Conservation (phyloP, 2,888 invertebrate genomes). For the Caenorhabditis wallacei region DNA sequence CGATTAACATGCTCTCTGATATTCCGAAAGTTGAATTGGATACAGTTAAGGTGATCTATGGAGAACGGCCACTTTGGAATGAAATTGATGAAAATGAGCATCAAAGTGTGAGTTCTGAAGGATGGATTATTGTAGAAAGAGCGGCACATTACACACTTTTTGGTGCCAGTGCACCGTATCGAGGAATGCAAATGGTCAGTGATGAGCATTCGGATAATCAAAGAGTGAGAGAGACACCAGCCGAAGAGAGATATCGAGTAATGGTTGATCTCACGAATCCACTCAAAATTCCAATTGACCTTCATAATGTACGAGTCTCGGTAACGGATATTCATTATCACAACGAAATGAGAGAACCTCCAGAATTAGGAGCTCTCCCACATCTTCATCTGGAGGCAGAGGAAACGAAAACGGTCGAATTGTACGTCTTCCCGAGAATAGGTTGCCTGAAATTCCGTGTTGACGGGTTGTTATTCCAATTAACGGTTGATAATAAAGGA, state of each 20-base stretch:
- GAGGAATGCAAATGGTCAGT: slow-evolving; percentile 68
- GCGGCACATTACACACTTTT: slow-evolving; percentile 73
- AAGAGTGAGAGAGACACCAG: slow-evolving; percentile 73
- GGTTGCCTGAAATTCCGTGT: slow-evolving; percentile 51
- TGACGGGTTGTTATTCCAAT: slow-evolving; percentile 54
- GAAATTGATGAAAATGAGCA: slow-evolving; percentile 63
- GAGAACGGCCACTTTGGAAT: slow-evolving; percentile 69
- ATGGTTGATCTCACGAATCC: slow-evolving; percentile 75
- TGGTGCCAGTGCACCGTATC: slow-evolving; percentile 68
- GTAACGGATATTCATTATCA: slow-evolving; percentile 43
- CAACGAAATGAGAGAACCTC: background rate
- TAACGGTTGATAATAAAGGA: slow-evolving; percentile 23
- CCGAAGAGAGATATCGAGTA: slow-evolving; percentile 74
- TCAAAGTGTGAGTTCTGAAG: slow-evolving; percentile 39
- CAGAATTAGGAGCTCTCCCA: slow-evolving; percentile 41
- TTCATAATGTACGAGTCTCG: slow-evolving; percentile 70
- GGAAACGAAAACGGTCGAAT: slow-evolving; percentile 52
- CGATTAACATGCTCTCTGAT: slow-evolving; percentile 10
- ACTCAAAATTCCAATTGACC: slow-evolving; percentile 66
- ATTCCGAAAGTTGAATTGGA: slow-evolving; percentile 54
- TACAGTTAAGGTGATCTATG: slow-evolving; percentile 66
- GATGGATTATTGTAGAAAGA: slow-evolving; percentile 73
- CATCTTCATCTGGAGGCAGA: slow-evolving; percentile 37
- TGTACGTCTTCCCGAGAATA: slow-evolving; percentile 61
- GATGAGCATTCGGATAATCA: slow-evolving; percentile 74